phyloP scores from a whole-genome alignment of 2,888 invertebrate species.

The Pristionchus fissidentatus region DNA sequence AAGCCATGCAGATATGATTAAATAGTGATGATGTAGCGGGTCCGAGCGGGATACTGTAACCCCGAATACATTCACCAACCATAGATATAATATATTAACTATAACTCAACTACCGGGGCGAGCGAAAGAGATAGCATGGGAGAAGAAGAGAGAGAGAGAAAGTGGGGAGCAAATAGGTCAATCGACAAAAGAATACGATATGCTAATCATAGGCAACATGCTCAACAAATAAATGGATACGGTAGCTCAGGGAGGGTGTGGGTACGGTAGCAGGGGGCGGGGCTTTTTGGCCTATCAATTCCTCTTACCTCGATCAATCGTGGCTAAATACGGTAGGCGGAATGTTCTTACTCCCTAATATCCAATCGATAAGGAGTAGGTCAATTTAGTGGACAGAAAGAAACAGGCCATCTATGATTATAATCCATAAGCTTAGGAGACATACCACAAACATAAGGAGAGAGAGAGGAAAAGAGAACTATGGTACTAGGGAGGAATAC shows the following conservation, averaged over 20 bases:
- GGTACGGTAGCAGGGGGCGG: constrained; percentile 35
- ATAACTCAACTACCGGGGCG: background rate
- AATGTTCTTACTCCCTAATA: background rate
- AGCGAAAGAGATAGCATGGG: too few species aligned
- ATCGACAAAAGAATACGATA: constrained; percentile 8
- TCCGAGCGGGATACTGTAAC: background rate
- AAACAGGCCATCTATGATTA: background rate
- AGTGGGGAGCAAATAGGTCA: background rate
- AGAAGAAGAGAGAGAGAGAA: background rate
- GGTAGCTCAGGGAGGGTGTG: too few species aligned
- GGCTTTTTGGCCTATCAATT: background rate
- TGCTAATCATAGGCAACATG: background rate
- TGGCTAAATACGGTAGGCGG: constrained; percentile 15
- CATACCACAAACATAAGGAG: too few species aligned
- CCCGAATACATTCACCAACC: background rate
- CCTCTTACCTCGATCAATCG: background rate
- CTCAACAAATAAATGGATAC: background rate
- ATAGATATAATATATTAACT: constrained; percentile 27
- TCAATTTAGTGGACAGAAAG: background rate
- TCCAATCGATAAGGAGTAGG: background rate
- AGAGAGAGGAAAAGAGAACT: background rate
- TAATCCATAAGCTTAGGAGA: background rate
- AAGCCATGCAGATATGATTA: background rate
- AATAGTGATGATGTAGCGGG: background rate
- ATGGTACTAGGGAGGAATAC: background rate